Evolutionary conservation across 1,140 invertebrate species (phyloP), one percentile per base, ranked within the genome.

Genomic region (Euwallacea similis): DNA sequence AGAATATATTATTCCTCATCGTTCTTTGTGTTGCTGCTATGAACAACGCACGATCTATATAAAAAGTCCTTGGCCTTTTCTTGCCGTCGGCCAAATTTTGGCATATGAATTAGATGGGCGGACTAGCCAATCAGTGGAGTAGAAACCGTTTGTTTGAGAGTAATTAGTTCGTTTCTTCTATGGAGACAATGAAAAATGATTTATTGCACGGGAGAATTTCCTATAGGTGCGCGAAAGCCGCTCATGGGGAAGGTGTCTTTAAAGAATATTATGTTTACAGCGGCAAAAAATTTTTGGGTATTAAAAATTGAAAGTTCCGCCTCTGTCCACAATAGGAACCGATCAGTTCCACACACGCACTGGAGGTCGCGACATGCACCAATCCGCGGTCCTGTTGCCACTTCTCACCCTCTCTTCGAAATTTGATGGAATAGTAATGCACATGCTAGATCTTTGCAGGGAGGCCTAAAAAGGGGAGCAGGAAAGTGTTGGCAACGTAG

Each of bases 31-130:
- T 33, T 33, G 21, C 21, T 33, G 21, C 21, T 33, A 33, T 33
- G 46, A 58, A 10, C 21, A 69, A 63, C 67, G 67, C 60, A 69
- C 59, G 21, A 62, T 62, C 60, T 54, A 69, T 43, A 33, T n/a
- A 16, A 60, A 68, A 55, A 50, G 67, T 62, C 67, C 67, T 69
- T 69, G 67, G 67, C 67, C 67, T 59, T 69, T 69, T 62, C 67
- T 62, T 69, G 11, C 67, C 67, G 11, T 6, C 33, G 67, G 67
- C 47, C 33, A 69, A 62, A 62, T 69, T 69, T 41, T 62, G 41
- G 16, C 67, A 63, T 69, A 63, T 62, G 58, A 69, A 69, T 63
- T 63, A 54, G 47, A 43, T 69, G 59, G 59, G 47, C 16, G 67
- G 42, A 54, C 62, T 62, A 55, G 2, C 16, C 11, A 15, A 42